Evolutionary conservation across 2,797 vertebrate genomes (phyloP).

Genomic region (Phylloscopus collybita): DNA sequence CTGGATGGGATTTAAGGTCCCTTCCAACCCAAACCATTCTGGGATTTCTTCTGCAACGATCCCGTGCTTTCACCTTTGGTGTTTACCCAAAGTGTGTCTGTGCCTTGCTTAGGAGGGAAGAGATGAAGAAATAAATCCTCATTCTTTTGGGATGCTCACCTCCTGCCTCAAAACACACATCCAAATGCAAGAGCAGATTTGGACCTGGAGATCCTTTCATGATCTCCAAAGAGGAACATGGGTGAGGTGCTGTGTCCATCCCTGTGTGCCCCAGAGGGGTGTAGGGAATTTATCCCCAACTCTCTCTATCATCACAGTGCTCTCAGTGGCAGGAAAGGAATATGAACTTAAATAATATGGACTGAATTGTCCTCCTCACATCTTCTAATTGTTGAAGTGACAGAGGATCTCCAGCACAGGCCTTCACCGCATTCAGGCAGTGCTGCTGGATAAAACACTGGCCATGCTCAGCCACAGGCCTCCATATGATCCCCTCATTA

Average conservation of each 20-base stretch:
- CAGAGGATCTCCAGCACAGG: background rate
- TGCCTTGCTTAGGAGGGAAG: background rate
- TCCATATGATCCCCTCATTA: background rate
- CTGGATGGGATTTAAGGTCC: fast-evolving
- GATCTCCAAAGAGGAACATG: fast-evolving
- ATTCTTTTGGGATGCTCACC: background rate
- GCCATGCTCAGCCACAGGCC: background rate
- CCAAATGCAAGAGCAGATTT: background rate
- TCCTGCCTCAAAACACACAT: background rate
- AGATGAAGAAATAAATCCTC: background rate
- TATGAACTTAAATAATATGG: background rate
- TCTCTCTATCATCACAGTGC: background rate
- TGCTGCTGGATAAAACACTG: background rate
- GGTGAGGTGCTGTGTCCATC: background rate
- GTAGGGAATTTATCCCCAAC: background rate
- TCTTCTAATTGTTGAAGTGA: background rate
- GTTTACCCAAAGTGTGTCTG: background rate
- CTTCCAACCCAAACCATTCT: background rate
- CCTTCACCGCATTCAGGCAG: background rate
- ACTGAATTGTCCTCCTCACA: background rate
- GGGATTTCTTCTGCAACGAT: background rate
- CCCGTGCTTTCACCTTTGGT: fast-evolving
- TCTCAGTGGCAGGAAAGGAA: background rate
- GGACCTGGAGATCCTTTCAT: background rate
- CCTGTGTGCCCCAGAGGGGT: background rate